These are phyloP conservation scores for Halichondria panicea DNA, from an alignment of 37 sponge, comb jelly and placozoan genomes.

Conservation along the genomic window DNA sequence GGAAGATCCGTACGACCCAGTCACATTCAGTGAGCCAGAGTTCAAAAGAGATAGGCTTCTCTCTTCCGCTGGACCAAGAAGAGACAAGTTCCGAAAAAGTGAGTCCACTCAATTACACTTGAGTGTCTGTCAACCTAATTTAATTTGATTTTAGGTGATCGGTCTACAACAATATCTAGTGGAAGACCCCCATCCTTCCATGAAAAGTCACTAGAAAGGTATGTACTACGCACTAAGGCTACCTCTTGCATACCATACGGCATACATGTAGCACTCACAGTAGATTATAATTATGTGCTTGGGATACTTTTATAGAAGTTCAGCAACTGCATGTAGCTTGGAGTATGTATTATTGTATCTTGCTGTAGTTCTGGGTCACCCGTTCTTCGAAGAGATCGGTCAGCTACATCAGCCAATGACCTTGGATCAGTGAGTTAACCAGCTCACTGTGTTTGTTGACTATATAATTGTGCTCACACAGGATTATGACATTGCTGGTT, in stretches of 20 bases:
- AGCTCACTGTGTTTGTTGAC: neutral
- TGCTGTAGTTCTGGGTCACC: too few relatives aligned
- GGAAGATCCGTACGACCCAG: too few relatives aligned
- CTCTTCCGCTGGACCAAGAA: too few relatives aligned
- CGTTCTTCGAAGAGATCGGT: too few relatives aligned
- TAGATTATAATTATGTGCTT: neutral
- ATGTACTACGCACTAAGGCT: too few relatives aligned
- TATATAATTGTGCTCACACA: neutral
- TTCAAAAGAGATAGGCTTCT: too few relatives aligned
- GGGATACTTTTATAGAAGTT: neutral
- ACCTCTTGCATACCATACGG: neutral
- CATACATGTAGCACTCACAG: neutral
- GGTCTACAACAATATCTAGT: conserved; percentile 2
- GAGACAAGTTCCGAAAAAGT: too few relatives aligned
- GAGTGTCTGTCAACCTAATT: neutral
- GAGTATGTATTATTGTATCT: too few relatives aligned
- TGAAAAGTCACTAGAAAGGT: conserved; percentile 8
- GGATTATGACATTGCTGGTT: conserved; percentile 1
- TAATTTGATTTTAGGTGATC: neutral
- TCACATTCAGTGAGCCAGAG: too few relatives aligned
- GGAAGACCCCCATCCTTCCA: conserved; percentile 25
- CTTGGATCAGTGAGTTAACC: neutral
- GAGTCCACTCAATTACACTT: neutral
- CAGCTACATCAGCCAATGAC: neutral
- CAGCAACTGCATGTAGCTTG: conserved; percentile 1